Evolutionary conservation across 2,113 vertebrate genomes (phyloP).

Genomic region (Fulmarus glacialis): DNA sequence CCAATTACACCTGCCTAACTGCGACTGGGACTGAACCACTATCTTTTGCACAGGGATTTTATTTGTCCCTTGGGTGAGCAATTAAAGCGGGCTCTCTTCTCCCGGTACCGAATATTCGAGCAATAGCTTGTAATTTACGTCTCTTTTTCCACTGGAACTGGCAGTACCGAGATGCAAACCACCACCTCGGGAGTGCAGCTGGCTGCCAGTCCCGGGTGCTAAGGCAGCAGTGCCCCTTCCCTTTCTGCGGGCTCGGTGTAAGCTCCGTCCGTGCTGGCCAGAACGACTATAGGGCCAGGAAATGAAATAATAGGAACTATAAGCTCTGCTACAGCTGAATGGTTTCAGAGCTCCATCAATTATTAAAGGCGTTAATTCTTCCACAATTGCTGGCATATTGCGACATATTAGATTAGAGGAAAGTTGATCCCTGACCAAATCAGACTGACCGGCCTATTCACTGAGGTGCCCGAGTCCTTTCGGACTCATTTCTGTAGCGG

Average conservation of each 20-base stretch:
- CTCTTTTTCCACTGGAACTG: not conserved
- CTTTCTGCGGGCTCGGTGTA: not conserved
- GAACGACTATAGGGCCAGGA: not conserved
- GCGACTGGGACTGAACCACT: not conserved
- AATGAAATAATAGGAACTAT: slow-evolving; percentile 23
- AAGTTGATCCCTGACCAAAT: not conserved
- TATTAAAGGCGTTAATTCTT: slow-evolving; percentile 49
- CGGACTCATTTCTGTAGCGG: not conserved
- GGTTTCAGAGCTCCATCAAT: slow-evolving; percentile 36
- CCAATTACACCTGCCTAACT: not conserved
- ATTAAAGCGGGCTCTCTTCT: not conserved
- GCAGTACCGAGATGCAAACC: not conserved
- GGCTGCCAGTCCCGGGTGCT: not conserved
- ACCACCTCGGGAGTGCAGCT: not conserved
- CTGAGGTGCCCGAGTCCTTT: not conserved
- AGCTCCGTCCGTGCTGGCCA: not conserved
- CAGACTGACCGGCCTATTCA: not conserved
- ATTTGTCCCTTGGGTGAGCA: not conserved
- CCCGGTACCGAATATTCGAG: not conserved
- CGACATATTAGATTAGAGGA: not conserved
- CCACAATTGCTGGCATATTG: not conserved
- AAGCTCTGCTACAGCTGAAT: slow-evolving; percentile 19
- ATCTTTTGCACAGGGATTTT: not conserved
- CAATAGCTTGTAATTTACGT: not conserved
- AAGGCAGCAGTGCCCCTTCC: not conserved